phyloP scores from a whole-genome alignment of 2,797 vertebrate species.

The Antrozous pallidus region DNA sequence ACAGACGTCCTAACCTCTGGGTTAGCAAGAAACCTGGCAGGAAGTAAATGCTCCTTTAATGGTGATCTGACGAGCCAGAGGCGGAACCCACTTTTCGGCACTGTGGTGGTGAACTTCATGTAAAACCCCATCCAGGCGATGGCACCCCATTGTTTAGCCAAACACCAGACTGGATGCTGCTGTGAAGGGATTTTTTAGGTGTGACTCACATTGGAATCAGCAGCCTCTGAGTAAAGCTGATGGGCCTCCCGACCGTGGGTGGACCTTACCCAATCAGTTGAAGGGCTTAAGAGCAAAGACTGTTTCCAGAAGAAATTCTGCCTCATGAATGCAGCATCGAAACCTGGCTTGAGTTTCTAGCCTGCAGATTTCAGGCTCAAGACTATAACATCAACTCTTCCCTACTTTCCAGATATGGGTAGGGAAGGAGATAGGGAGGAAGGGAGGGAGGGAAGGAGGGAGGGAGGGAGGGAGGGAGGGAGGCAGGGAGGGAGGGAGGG shows the following conservation, averaged over 20 bases:
- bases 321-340: not conserved
- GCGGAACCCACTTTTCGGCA: no score
- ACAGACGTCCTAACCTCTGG: no score
- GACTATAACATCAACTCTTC: not conserved
- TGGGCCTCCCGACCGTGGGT: fast-evolving
- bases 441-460: no score
- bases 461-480: no score
- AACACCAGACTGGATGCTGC: not conserved
- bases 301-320: not conserved
- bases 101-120: no score
- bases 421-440: no score
- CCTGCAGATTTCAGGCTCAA: not conserved
- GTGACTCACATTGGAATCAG: not conserved
- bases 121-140: not conserved
- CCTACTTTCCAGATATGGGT: not conserved
- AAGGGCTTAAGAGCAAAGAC: not conserved
- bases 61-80: no score
- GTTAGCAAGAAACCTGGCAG: no score
- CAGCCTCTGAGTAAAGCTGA: not conserved
- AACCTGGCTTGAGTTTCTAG: not conserved
- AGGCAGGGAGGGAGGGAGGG: no score
- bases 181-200: not conserved
- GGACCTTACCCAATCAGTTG: not conserved
- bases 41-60: no score
- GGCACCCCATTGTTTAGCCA: not conserved